Percentiles rank a stretch among this genome's conserved stretches.
Evolutionary conservation across 2,888 invertebrate species (phyloP).

Genomic region (Hipparchia sbordonii): DNA sequence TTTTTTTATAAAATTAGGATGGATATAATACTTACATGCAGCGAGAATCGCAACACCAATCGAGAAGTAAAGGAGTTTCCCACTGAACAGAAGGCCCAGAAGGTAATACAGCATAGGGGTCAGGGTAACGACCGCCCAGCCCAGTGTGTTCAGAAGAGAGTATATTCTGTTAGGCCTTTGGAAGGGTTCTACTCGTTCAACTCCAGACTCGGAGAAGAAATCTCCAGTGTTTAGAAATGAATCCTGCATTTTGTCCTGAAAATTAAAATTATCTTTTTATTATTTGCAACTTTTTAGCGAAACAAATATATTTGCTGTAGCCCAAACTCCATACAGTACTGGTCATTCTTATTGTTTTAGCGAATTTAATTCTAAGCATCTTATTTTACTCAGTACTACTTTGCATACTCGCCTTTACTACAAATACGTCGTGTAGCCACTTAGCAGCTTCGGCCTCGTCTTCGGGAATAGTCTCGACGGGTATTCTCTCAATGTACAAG

Average conservation of each 20-base stretch:
- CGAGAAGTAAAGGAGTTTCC: slow-evolving; percentile 87
- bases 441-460: slow-evolving; percentile 88
- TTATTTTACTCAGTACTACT: no score
- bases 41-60: slow-evolving; percentile 87
- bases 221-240: slow-evolving; percentile 89
- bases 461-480: slow-evolving; percentile 90
- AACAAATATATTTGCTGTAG: no score
- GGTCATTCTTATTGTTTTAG: no score
- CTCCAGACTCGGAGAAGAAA: slow-evolving; percentile 90
- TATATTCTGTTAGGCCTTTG: slow-evolving; percentile 83
- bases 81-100: slow-evolving; percentile 86
- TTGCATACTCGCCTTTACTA: slow-evolving; percentile 86
- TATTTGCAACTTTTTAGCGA: neutral
- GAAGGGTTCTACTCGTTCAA: slow-evolving; percentile 84
- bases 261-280: neutral
- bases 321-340: no score
- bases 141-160: slow-evolving; percentile 87
- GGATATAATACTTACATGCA: slow-evolving; percentile 81
- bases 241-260: slow-evolving; percentile 88
- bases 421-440: slow-evolving; percentile 92
- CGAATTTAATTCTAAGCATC: no score
- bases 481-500: slow-evolving; percentile 91
- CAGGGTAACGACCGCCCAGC: slow-evolving; percentile 87
- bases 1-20: no score
- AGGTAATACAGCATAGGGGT: slow-evolving; percentile 89